Evolutionary conservation across 2,888 invertebrate genomes (phyloP), one percentile per base, ranked within the genome.

Genomic region (Protophormia terraenovae): DNA sequence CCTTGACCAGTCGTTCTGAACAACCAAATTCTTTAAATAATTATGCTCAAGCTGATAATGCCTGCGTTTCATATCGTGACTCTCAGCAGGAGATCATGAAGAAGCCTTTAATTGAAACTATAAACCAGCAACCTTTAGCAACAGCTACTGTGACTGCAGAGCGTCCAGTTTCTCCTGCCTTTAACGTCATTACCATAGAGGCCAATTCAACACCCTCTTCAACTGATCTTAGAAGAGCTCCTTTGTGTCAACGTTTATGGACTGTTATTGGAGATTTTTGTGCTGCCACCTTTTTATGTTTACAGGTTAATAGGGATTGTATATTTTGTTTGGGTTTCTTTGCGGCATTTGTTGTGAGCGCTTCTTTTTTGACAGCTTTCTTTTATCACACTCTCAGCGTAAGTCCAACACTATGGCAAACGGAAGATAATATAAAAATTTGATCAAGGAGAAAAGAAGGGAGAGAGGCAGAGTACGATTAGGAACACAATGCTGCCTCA

Each of bases 321-420:
- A 87, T 92, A 55, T 92, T 91, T 71, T 92, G 92, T 78, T 86
- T 92, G 76, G 90, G 90, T 64, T 92, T 92, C 87, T 90, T 91
- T 77, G 62, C 90, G 38, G 92, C 91, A 19, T 92, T 92, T 80
- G 89, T 92, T 84, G 89, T 91, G 50, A 91, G 92, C 75, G 92
- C 90, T 77, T 91, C 91, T 29, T 92, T 92, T 58, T 86, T 92
- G 64, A 92, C 92, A 24, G 90, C 91, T 47, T 92, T 92, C 88
- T 92, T 92, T 84, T 92, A 92, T 87, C 90, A 89, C 83, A 89
- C 91, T 12, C 88, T 92, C 86, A 89, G 85, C 32, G 50, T 91
- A 8, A 89, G 87, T 83, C 87, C 88, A 8, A 84, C 86, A 45
- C 29, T 88, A 22, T 84, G 87, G 73, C 87, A 84, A 19, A 16